Conservation (phyloP, 2,888 invertebrate genomes). For the Archaeoteleia sp. region DNA sequence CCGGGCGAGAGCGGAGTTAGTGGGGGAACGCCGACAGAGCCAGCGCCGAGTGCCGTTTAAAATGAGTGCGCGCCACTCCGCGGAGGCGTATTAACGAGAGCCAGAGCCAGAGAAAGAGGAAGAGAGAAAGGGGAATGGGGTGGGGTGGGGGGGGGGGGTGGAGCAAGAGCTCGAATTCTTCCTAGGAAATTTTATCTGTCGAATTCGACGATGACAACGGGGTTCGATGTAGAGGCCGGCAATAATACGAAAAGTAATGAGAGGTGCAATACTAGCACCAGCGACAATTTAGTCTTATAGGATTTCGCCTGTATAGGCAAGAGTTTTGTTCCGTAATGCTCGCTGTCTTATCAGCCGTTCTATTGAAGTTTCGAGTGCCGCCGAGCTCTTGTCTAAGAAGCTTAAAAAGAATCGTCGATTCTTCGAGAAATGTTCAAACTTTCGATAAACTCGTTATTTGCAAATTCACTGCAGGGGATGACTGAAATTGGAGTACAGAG, state of each 20-base stretch:
- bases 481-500: no score
- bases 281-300: no score
- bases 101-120: no score
- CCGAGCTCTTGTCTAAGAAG: not conserved
- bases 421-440: not conserved
- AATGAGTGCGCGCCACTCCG: slow-evolving; percentile 57
- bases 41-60: slow-evolving; percentile 57
- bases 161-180: slow-evolving; percentile 43
- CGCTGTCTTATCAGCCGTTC: no score
- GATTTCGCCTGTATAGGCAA: no score
- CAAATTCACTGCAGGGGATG: not conserved
- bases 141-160: no score
- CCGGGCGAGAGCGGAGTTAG: not conserved
- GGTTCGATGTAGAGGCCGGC: not conserved
- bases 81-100: slow-evolving; percentile 62
- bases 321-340: no score
- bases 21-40: no score
- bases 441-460: slow-evolving; percentile 3
- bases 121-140: no score
- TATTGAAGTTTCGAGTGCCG: no score
- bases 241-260: not conserved
- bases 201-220: slow-evolving; percentile 10
- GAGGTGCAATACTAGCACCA: not conserved
- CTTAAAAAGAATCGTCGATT: not conserved
- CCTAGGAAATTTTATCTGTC: slow-evolving; percentile 21